A percentile compares a stretch with the other conserved stretches of the same genome.
Evolutionary conservation across 2,888 invertebrate genomes (phyloP).

Genomic region (Linnaemya vulpina): DNA sequence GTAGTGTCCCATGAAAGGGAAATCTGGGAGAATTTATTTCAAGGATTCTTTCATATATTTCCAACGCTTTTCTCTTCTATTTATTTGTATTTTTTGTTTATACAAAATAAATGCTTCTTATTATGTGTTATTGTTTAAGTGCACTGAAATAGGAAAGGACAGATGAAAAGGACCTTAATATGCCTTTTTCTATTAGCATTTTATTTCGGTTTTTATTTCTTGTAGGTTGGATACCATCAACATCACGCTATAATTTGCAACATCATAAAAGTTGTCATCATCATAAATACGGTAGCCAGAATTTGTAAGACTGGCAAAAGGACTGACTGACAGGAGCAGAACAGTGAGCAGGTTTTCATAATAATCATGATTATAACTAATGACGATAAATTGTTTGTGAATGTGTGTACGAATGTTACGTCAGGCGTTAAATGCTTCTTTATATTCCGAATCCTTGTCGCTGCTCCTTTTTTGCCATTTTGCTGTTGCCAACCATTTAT

Average conservation of each 20-base stretch:
- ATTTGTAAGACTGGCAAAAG: background rate
- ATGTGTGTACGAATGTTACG: slow-evolving; percentile 23
- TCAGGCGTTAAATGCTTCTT: slow-evolving; percentile 52
- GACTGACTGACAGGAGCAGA: slow-evolving; percentile 20
- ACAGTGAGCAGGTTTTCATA: slow-evolving; percentile 24
- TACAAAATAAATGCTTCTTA: slow-evolving; percentile 59
- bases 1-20: background rate
- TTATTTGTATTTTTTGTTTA: background rate
- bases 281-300: slow-evolving; percentile 52
- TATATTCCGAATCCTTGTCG: slow-evolving; percentile 1
- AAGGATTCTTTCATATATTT: slow-evolving; percentile 2
- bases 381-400: slow-evolving; percentile 58
- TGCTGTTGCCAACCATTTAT: slow-evolving; percentile 29
- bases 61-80: slow-evolving; percentile 23
- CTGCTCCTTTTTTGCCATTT: slow-evolving; percentile 9
- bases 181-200: slow-evolving; percentile 26
- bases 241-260: slow-evolving; percentile 65
- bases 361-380: slow-evolving; percentile 65
- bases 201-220: background rate
- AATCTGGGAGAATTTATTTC: slow-evolving; percentile 33
- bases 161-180: slow-evolving; percentile 41
- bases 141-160: slow-evolving; percentile 3
- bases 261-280: slow-evolving; percentile 71
- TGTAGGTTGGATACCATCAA: slow-evolving; percentile 26
- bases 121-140: slow-evolving; percentile 59